Percentiles rank a stretch among this genome's conserved stretches.
Evolutionary conservation across 2,888 invertebrate species (phyloP).

Genomic region (Drosophila neoperkinsi): DNA sequence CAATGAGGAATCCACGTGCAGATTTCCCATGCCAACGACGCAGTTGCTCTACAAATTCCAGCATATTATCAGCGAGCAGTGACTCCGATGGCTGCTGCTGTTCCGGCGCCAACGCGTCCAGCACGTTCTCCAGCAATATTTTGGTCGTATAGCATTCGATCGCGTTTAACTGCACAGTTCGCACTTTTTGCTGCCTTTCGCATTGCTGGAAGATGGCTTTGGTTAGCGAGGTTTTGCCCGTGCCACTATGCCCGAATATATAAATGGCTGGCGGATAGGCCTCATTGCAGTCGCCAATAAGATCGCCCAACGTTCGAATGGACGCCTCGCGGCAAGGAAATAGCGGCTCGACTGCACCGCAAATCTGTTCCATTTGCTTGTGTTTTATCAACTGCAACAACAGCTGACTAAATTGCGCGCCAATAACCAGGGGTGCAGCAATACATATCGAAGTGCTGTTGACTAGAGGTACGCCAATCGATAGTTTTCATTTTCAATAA

Average conservation of each 20-base stretch:
- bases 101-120: constrained; percentile 85
- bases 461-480: not conserved
- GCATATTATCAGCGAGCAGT: constrained; percentile 89
- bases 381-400: constrained; percentile 14
- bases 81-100: constrained; percentile 1
- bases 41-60: constrained; percentile 88
- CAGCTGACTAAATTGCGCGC: constrained; percentile 29
- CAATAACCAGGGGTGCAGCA: constrained; percentile 20
- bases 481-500: not conserved
- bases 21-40: constrained; percentile 61
- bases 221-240: constrained; percentile 92
- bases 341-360: constrained; percentile 51
- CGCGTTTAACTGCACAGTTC: constrained; percentile 88
- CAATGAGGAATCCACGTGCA: constrained; percentile 86
- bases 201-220: constrained; percentile 87
- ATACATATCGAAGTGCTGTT: not conserved
- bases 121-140: constrained; percentile 91
- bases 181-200: constrained; percentile 86
- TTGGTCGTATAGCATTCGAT: constrained; percentile 92
- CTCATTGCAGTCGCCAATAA: constrained; percentile 86
- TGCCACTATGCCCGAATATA: constrained; percentile 93
- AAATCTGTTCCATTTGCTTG: constrained; percentile 58
- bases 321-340: constrained; percentile 82
- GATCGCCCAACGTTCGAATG: constrained; percentile 67
- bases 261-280: constrained; percentile 90